A percentile compares a stretch with the other conserved stretches of the same genome.
phyloP scores from a whole-genome alignment of 1,140 invertebrate genomes.

The Samia ricini region DNA sequence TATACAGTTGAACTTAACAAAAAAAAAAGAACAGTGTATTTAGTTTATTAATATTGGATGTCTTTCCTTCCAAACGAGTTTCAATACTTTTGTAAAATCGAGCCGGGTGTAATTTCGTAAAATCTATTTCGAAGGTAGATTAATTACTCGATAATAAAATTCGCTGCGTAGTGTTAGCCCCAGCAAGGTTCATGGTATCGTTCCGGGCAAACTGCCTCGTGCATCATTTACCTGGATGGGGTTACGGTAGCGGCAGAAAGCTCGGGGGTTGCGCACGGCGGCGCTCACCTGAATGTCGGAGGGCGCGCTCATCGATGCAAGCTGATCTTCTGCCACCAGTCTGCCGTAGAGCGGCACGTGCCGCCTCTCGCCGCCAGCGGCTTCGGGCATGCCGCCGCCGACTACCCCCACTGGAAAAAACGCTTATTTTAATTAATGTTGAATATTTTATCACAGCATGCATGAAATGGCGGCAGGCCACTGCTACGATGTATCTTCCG shows the following conservation, averaged over 20 bases:
- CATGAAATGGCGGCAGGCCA: too few relatives aligned
- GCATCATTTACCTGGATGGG: constrained; percentile 72
- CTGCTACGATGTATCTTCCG: too few relatives aligned
- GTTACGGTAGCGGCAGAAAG: constrained; percentile 94
- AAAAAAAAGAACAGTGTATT: not conserved
- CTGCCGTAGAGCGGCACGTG: constrained; percentile 91
- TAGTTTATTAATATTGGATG: too few relatives aligned
- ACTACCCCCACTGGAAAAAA: constrained; percentile 68
- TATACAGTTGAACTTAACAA: not conserved
- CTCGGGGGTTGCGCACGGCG: constrained; percentile 88
- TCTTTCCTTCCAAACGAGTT: too few relatives aligned
- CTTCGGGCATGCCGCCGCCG: constrained; percentile 74
- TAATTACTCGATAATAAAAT: not conserved
- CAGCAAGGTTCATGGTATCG: not conserved
- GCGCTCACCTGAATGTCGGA: constrained; percentile 85
- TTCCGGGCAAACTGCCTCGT: constrained; percentile 62
- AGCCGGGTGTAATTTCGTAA: not conserved
- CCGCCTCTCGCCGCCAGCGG: constrained; percentile 77
- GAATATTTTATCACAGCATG: constrained; percentile 38
- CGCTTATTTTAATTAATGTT: constrained; percentile 42
- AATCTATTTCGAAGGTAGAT: not conserved
- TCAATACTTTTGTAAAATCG: too few relatives aligned
- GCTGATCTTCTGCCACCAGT: constrained; percentile 91
- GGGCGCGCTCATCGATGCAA: constrained; percentile 81
- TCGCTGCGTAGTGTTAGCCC: not conserved